Evolutionary conservation across 2,797 vertebrate species (phyloP), one percentile per base, ranked within the genome.

Genomic region (Peromyscus attwateri): DNA sequence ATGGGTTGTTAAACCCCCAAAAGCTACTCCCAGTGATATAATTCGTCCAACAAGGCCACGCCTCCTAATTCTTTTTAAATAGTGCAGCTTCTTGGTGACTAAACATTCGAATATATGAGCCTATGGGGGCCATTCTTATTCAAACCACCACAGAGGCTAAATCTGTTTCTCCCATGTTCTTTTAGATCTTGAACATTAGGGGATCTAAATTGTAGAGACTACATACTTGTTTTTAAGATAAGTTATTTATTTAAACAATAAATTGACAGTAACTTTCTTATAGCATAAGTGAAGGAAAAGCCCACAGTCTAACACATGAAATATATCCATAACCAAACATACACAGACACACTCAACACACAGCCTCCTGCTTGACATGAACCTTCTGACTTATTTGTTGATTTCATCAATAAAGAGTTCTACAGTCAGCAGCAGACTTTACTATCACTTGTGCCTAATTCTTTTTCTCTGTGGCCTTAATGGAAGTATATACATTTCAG

Each of bases 201-300:
- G 23, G 31, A 83, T 79, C 66, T 91, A 57, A 91, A 3, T 64
- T 82, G 10, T 70, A 62, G 76, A 83, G 79, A 71, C 60, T 85
- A 80, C 73, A 40, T 37, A 82, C 10, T 66, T 71, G 12, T 19
- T 71, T 94, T 96, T 96, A 27, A 92, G 85, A 87, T 92, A 40
- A 82, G 21, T 31, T 89, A 49, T 83, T 66, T 57, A 70, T 73
- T 73, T 87, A 89, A 89, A 75, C 52, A 40, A 73, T 16, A 49
- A 64, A 76, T 87, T 84, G 49, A 60, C 43, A n/a, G 62, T 55
- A 60, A 19, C 80, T 92, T 5, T 81, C 16, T 85, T 94, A 5
- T 14, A 12, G 1, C 17, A 31, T 21, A 52, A 25, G 0, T 83
- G 84, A 97, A 68, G 68, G 95, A 68, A 94, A 75, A 95, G 17